Evolutionary conservation across 2,797 vertebrate species (phyloP).

Genomic region (Periophthalmus magnuspinnatus): DNA sequence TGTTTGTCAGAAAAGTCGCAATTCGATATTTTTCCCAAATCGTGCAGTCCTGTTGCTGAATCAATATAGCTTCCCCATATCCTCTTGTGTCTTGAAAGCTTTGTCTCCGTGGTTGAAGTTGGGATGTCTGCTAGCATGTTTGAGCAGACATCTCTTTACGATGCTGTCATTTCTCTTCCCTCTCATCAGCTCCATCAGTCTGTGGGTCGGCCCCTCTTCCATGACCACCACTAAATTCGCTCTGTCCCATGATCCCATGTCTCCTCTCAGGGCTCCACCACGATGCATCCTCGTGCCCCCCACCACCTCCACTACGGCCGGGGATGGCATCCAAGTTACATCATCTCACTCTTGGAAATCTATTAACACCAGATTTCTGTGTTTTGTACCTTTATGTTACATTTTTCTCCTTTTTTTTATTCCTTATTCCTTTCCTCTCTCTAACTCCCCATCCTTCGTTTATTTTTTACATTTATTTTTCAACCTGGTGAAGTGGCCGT

Average conservation of each 20-base stretch:
- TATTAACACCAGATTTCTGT: slow-evolving; percentile 91
- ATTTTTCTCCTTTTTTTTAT: slow-evolving; percentile 47
- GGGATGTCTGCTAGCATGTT: slow-evolving; percentile 80
- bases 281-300: slow-evolving; percentile 63
- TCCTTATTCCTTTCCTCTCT: slow-evolving; percentile 60
- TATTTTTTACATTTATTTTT: slow-evolving; percentile 36
- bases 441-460: slow-evolving; percentile 70
- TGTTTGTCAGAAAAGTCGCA: no score
- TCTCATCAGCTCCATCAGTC: slow-evolving; percentile 63
- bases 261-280: slow-evolving; percentile 67
- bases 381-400: slow-evolving; percentile 69
- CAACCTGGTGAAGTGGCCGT: slow-evolving; percentile 87
- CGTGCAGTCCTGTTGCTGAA: slow-evolving; percentile 9
- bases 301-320: slow-evolving; percentile 47
- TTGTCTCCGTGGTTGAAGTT: slow-evolving; percentile 76
- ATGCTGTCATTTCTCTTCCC: slow-evolving; percentile 70
- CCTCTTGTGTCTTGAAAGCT: slow-evolving; percentile 71
- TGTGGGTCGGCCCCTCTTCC: slow-evolving; percentile 44
- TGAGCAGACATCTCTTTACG: slow-evolving; percentile 73
- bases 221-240: slow-evolving; percentile 46
- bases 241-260: slow-evolving; percentile 65
- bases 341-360: slow-evolving; percentile 77
- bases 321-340: slow-evolving; percentile 72
- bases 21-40: no score
- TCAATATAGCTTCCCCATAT: not conserved